Conservation (phyloP, 2,797 vertebrate genomes). For the Lateolabrax maculatus region DNA sequence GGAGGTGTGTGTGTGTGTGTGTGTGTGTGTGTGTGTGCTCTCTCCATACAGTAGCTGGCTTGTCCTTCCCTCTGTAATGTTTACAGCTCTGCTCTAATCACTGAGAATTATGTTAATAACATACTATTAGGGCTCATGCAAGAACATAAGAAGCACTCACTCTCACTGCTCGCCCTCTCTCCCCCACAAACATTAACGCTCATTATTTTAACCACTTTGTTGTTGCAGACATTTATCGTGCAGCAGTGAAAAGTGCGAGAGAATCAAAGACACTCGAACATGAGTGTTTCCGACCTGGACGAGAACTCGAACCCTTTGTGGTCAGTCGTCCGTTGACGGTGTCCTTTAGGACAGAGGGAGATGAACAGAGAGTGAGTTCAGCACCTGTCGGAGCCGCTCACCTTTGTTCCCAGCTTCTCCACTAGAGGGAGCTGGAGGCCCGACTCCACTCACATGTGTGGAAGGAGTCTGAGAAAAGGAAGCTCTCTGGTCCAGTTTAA, state of each 20-base stretch:
- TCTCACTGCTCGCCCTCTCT: not conserved
- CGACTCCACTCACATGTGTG: not conserved
- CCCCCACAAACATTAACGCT: not conserved
- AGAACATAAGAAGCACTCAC: slow-evolving; percentile 24
- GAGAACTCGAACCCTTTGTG: fast-evolving
- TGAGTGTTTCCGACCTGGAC: not conserved
- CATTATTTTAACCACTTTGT: slow-evolving; percentile 10
- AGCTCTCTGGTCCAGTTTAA: not conserved
- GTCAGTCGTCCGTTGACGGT: not conserved
- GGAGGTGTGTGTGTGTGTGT: not conserved
- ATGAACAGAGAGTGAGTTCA: not conserved
- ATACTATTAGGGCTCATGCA: slow-evolving; percentile 42
- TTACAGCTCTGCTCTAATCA: slow-evolving; percentile 65
- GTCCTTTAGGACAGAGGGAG: not conserved
- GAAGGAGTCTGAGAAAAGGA: not conserved
- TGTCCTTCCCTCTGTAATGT: slow-evolving; percentile 54
- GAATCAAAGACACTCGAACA: not conserved
- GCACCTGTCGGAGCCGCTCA: slow-evolving; percentile 50
- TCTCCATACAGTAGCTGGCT: slow-evolving; percentile 63
- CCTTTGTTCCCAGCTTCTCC: slow-evolving; percentile 63
- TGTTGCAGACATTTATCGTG: not conserved
- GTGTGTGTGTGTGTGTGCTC: slow-evolving; percentile 14
- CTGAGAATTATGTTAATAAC: slow-evolving; percentile 62
- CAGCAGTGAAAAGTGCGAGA: not conserved
- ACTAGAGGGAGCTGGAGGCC: slow-evolving; percentile 62